Evolutionary conservation across 2,888 invertebrate genomes (phyloP).

Genomic region (Luffia ferchaultella): DNA sequence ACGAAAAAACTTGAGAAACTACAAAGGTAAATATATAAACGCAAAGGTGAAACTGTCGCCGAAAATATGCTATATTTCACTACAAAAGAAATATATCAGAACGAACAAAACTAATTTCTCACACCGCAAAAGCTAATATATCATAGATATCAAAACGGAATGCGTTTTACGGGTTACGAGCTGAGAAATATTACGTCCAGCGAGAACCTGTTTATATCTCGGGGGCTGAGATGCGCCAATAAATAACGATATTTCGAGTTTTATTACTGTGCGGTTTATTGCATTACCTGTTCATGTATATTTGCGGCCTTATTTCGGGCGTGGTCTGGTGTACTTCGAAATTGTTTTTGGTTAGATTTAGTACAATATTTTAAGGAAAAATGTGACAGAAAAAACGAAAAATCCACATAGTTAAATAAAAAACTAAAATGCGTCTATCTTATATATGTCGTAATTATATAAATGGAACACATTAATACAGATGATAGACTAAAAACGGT

Average conservation of each 20-base stretch:
- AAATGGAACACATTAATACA: too few species aligned
- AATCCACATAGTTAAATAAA: too few species aligned
- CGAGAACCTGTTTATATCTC: not conserved
- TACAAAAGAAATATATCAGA: not conserved
- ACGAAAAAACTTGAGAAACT: slow-evolving; percentile 2
- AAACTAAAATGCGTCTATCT: too few species aligned
- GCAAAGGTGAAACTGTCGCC: too few species aligned
- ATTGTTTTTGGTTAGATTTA: too few species aligned
- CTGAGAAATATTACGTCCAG: not conserved
- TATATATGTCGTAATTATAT: too few species aligned
- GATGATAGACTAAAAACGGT: too few species aligned
- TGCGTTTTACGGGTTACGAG: not conserved
- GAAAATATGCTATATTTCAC: not conserved
- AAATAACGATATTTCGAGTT: not conserved
- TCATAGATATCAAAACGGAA: not conserved
- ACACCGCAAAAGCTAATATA: not conserved
- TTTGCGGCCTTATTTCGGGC: not conserved
- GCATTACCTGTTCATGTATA: not conserved
- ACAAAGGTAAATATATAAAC: slow-evolving; percentile 3
- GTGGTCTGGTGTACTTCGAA: too few species aligned
- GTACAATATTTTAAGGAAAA: too few species aligned
- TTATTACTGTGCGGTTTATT: not conserved
- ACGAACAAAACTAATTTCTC: not conserved
- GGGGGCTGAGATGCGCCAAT: not conserved
- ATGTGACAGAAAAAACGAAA: too few species aligned